These are phyloP conservation scores for Ammospiza nelsoni DNA, from an alignment of 2,113 vertebrate species.

Conservation along the genomic window DNA sequence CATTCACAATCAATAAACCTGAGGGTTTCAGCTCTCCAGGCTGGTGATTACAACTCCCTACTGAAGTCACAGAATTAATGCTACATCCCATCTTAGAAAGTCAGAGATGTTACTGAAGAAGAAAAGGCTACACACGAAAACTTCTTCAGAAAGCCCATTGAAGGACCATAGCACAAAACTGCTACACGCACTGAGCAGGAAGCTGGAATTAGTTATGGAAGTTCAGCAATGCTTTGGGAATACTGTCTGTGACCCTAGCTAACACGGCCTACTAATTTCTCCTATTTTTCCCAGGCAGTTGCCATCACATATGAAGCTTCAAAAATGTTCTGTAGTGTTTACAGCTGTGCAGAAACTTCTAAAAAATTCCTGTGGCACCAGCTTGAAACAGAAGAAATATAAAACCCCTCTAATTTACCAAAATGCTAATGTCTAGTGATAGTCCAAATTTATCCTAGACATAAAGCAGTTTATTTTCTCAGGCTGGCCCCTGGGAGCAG, in stretches of 20 bases:
- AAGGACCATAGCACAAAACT: background rate
- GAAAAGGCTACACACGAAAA: background rate
- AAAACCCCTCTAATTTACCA: background rate
- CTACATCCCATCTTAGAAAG: background rate
- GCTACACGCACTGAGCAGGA: background rate
- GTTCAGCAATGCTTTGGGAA: background rate
- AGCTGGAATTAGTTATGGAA: background rate
- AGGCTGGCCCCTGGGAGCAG: rapidly evolving
- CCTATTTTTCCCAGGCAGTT: background rate
- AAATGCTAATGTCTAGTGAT: background rate
- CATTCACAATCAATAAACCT: background rate
- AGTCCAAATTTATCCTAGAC: background rate
- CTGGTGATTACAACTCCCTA: background rate
- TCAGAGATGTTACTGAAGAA: background rate
- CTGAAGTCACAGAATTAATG: background rate
- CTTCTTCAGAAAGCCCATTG: background rate
- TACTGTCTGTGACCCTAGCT: background rate
- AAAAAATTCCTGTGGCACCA: background rate
- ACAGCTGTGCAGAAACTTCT: background rate
- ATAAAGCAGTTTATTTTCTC: background rate
- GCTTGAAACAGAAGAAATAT: background rate
- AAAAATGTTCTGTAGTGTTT: background rate
- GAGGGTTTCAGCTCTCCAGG: background rate
- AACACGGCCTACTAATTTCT: background rate
- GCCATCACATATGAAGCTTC: background rate